These are phyloP conservation scores for Pseudomyrmex pallidus DNA, from an alignment of 1,140 invertebrate species.

Conservation along the genomic window DNA sequence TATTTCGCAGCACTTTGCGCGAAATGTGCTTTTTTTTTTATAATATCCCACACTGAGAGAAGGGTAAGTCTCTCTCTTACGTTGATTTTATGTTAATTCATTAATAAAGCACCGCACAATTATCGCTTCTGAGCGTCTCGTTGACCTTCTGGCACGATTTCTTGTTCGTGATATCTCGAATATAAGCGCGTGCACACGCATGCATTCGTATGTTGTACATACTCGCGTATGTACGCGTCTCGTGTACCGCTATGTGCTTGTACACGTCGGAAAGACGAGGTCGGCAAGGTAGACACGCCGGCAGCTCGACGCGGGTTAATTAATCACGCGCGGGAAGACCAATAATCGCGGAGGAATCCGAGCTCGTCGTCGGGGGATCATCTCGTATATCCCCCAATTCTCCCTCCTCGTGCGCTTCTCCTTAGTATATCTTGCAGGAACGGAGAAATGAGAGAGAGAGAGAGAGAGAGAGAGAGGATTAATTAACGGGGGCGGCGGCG, in stretches of 20 bases:
- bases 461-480: slow-evolving; percentile 55
- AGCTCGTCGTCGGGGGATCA: slow-evolving; percentile 63
- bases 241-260: not conserved
- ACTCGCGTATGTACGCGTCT: not conserved
- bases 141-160: not conserved
- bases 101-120: not conserved
- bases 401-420: not conserved
- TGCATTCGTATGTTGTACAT: not conserved
- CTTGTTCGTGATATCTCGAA: not conserved
- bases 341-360: slow-evolving; percentile 66
- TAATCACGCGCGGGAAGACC: slow-evolving; percentile 68
- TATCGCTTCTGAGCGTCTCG: not conserved
- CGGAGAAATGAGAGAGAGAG: slow-evolving; percentile 10
- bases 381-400: slow-evolving; percentile 48
- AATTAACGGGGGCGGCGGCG: slow-evolving; percentile 64
- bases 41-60: not conserved
- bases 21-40: not conserved
- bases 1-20: not conserved
- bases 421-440: slow-evolving; percentile 31
- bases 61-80: not conserved
- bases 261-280: slow-evolving; percentile 24
- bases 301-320: slow-evolving; percentile 53
- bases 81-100: not conserved
- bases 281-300: slow-evolving; percentile 36
- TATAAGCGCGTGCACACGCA: not conserved